Base-by-base conservation (phyloP, 1,140 invertebrate species). In the Drosophila kepulauana region DNA sequence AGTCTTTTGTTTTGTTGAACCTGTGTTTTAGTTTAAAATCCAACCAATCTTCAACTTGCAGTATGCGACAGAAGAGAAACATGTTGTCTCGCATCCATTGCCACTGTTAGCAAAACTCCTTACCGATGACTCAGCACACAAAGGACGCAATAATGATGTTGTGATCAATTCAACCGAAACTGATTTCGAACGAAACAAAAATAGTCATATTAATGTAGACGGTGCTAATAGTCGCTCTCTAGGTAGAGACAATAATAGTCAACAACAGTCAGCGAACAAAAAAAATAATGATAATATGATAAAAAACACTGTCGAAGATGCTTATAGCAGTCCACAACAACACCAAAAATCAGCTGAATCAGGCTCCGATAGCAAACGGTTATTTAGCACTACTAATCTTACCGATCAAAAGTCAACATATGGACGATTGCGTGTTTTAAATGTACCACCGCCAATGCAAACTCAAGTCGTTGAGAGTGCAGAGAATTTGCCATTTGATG, bases 391-490 rank as follows among this genome's bases (percentile, higher is more conserved):
- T 20, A 35, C 20, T 62, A 58, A 54, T 35, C 5, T 45, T 2
- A 67, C 63, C 10, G 81, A 91, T 4, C 73, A 63, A 54, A 91
- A 81, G 30, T 94, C 95, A 5, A 95, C 94, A 1, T 92, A 95
- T 80, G 95, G 95, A 1, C 91, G 95, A 0, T 91, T 95, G 20
- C 92, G 95, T 13, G 95, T 95, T 10, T 93, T 95, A 6, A 94
- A 95, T 20, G 93, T 94, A n/a, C 94, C 93, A n/a, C 94, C 93
- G 49, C 94, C 94, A 20, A 94, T 93, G 7, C 70, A 58, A 8
- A 13, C 58, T 7, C 20, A 52, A 51, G 4, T 33, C 11, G 11
- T 3, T 13, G 11, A 48, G 16, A 25, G 20, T 49, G 48, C 45
- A 11, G 69, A 74, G 33, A 28, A 48, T 8, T 58, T 8, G 13